Conservation (phyloP, 2,797 vertebrate genomes). For the Chelon auratus region DNA sequence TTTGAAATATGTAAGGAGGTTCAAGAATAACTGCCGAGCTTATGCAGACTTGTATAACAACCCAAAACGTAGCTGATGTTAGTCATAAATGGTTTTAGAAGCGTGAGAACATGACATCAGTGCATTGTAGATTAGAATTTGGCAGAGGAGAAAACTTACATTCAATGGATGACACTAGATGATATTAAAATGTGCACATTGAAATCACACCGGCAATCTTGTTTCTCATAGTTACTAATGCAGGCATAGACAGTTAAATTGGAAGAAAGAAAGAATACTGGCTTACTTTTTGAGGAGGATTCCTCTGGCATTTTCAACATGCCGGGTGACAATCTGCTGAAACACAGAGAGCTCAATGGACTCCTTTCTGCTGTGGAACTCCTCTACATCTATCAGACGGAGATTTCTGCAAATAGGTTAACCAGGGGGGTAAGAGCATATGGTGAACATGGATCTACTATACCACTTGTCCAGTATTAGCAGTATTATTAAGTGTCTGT, state of each 20-base stretch:
- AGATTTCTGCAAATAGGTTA: conserved; percentile 81
- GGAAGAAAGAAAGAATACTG: neutral
- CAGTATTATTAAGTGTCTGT: neutral
- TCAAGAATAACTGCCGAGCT: neutral
- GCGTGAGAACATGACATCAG: too few relatives aligned
- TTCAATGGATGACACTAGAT: too few relatives aligned
- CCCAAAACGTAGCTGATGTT: too few relatives aligned
- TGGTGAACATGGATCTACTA: neutral
- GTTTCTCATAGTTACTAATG: neutral
- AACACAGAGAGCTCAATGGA: conserved; percentile 88
- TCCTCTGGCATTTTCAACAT: conserved; percentile 83
- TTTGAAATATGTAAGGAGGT: neutral
- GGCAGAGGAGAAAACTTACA: too few relatives aligned
- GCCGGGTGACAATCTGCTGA: conserved; percentile 81
- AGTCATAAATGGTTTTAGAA: too few relatives aligned
- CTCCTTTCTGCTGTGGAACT: conserved; percentile 83
- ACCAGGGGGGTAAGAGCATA: neutral
- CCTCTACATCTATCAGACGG: conserved; percentile 85
- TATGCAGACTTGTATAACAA: neutral
- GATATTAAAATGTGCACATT: neutral
- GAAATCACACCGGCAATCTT: neutral
- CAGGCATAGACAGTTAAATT: neutral
- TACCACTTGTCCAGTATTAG: neutral
- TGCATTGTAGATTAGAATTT: too few relatives aligned
- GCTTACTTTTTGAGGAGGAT: conserved; percentile 86